Percentiles rank a stretch among this genome's conserved stretches.
These are phyloP conservation scores for Peromyscus polionotus DNA, from an alignment of 2,113 vertebrate genomes.

Conservation along the genomic window DNA sequence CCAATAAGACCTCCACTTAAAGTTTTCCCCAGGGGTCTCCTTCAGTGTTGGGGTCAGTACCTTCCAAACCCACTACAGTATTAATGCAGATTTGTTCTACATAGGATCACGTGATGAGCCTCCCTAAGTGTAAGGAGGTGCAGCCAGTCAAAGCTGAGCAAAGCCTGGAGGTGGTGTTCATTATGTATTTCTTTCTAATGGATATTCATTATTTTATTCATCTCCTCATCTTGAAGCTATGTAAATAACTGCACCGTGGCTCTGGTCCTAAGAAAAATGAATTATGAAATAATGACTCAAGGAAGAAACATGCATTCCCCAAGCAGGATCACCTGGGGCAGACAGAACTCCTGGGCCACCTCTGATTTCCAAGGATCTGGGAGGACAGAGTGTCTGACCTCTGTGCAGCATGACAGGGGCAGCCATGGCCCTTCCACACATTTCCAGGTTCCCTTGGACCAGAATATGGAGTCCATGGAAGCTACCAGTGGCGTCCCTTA, in stretches of 20 bases:
- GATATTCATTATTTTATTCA: background rate
- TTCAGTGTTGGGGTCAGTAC: accelerated
- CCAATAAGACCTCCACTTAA: accelerated
- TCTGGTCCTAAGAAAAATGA: background rate
- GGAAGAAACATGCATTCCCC: background rate
- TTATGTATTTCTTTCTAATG: background rate
- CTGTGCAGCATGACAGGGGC: no score
- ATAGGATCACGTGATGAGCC: accelerated
- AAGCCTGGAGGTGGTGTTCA: accelerated
- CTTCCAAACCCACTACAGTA: accelerated
- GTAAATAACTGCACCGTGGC: background rate
- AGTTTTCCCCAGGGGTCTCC: background rate
- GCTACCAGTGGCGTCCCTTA: accelerated
- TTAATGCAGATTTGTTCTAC: background rate
- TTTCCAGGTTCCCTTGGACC: accelerated
- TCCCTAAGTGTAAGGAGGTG: accelerated
- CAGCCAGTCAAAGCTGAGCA: background rate
- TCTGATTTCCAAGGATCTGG: background rate
- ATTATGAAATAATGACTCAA: background rate
- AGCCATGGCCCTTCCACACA: accelerated
- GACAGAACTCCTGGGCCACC: no score
- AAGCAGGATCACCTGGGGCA: accelerated
- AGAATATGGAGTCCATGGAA: no score
- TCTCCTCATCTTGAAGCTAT: background rate
- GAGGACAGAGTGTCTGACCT: background rate